Evolutionary conservation across 2,888 invertebrate species (phyloP).

Genomic region (Anoncus sp.): DNA sequence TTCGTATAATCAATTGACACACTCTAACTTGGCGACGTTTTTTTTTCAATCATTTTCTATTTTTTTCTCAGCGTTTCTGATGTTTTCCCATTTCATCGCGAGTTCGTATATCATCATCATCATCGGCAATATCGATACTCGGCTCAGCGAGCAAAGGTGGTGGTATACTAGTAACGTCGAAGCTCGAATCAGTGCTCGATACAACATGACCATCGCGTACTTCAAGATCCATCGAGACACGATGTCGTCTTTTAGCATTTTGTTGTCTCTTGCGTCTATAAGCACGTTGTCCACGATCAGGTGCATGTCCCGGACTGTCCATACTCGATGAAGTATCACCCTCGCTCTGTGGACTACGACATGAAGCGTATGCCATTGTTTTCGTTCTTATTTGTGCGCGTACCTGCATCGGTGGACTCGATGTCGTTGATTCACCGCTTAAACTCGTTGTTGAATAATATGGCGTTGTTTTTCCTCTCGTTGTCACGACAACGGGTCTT

Average conservation of each 20-base stretch:
- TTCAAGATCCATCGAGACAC: slow-evolving; percentile 81
- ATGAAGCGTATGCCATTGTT: slow-evolving; percentile 79
- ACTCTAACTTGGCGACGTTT: not conserved
- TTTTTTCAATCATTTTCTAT: too few species aligned
- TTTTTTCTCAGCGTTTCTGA: slow-evolving; percentile 30
- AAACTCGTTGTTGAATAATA: slow-evolving; percentile 85
- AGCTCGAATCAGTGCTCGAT: slow-evolving; percentile 88
- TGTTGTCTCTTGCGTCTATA: slow-evolving; percentile 81
- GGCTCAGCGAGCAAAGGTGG: slow-evolving; percentile 89
- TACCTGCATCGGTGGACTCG: slow-evolving; percentile 81
- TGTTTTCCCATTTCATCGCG: slow-evolving; percentile 23
- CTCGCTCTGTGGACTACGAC: slow-evolving; percentile 81
- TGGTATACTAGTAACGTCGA: slow-evolving; percentile 91
- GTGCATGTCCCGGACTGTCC: slow-evolving; percentile 82
- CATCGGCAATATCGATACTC: slow-evolving; percentile 82
- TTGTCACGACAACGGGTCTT: slow-evolving; percentile 84
- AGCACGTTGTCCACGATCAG: slow-evolving; percentile 78
- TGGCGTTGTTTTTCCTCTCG: slow-evolving; percentile 79
- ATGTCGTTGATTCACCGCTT: slow-evolving; percentile 87
- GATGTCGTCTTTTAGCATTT: slow-evolving; percentile 78
- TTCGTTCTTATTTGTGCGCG: slow-evolving; percentile 81
- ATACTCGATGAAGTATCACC: slow-evolving; percentile 82
- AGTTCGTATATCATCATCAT: slow-evolving; percentile 78
- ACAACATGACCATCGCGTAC: slow-evolving; percentile 82
- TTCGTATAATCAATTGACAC: slow-evolving; percentile 30